Evolutionary conservation across 2,888 invertebrate genomes (phyloP).

Genomic region (Malthinus flaveolus): DNA sequence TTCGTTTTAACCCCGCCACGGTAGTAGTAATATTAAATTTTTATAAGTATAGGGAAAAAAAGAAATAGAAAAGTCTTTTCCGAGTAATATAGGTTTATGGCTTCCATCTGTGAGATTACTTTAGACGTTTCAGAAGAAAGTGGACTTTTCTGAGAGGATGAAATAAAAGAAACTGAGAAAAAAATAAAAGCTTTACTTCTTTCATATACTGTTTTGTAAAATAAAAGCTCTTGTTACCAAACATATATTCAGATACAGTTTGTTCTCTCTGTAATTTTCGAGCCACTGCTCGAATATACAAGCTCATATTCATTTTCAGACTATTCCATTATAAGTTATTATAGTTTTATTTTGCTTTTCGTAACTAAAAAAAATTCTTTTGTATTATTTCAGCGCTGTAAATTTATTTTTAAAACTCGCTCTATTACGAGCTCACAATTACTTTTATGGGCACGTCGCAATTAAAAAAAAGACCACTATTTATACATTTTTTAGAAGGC

Average conservation of each 20-base stretch:
- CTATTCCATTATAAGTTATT: constrained; percentile 53
- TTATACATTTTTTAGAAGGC: constrained; percentile 7
- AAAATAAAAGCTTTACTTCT: constrained; percentile 48
- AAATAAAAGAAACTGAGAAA: constrained; percentile 44
- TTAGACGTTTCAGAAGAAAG: constrained; percentile 55
- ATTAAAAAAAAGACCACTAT: constrained; percentile 12
- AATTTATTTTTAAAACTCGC: constrained; percentile 41
- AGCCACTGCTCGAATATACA: constrained; percentile 20
- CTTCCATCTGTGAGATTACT: constrained; percentile 58
- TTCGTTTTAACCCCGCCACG: constrained; percentile 36
- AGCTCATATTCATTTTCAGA: constrained; percentile 41
- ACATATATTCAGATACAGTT: constrained; percentile 45
- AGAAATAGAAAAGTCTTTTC: constrained; percentile 56
- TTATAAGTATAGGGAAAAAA: constrained; percentile 55
- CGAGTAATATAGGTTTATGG: constrained; percentile 57
- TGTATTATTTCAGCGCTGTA: constrained; percentile 33
- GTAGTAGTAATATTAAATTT: constrained; percentile 56
- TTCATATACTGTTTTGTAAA: constrained; percentile 47
- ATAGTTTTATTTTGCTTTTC: constrained; percentile 49
- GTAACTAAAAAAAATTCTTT: constrained; percentile 37
- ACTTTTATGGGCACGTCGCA: constrained; percentile 28
- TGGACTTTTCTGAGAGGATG: constrained; percentile 51
- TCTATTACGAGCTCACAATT: constrained; percentile 33
- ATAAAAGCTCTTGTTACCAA: constrained; percentile 50
- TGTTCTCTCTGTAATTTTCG: constrained; percentile 23